Base-by-base conservation (phyloP, 2,797 vertebrate species). In the Lepus oiostolus region DNA sequence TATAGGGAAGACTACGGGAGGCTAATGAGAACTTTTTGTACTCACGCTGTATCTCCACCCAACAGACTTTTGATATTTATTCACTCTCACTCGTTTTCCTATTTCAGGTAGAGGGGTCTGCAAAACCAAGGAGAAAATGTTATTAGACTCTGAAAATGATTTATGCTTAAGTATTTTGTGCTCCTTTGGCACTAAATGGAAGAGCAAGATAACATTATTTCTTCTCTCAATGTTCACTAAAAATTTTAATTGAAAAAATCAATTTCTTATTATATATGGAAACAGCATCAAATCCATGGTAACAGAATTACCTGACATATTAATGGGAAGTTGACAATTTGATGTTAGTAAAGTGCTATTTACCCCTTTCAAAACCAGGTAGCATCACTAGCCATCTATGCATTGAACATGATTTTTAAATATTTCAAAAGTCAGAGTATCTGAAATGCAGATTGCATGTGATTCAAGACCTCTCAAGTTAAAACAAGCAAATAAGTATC, bases 21-120 rank as follows among this genome's bases (percentile, higher is more conserved):
- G 13, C 28, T 84, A 93, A 81, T 63, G 32, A 93, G 70, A n/a
- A 88, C 54, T 75, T 96, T 92, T 16, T 32, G 30, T 95, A 97
- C 97, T 97, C 81, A 97, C 97, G 1, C 96, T 96, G 94, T 97
- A 97, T 97, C 97, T 95, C 97, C 97, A 97, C n/a, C 97, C 96
- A 4, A 97, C 94, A 93, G 96, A 97, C 35, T 96, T 97, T 71
- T 96, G 97, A 50, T 96, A 97, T 75, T 97, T 97, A 91, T 97
- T 97, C 89, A 97, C 97, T 97, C 96, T 96, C 72, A 97, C 97
- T 35, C 94, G 84, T 54, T 70, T 95, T 93, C 97, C 97, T 95
- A 97, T 97, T 97, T 97, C 97, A 91, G 97, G 96, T 93, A 96
- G 95, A 93, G 95, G 83, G 5, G 93, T 97, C 96, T 97, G 93